A percentile compares a stretch with the other conserved stretches of the same genome.
These are phyloP conservation scores for Apodemus agrarius DNA, from an alignment of 2,797 vertebrate species.

Conservation along the genomic window DNA sequence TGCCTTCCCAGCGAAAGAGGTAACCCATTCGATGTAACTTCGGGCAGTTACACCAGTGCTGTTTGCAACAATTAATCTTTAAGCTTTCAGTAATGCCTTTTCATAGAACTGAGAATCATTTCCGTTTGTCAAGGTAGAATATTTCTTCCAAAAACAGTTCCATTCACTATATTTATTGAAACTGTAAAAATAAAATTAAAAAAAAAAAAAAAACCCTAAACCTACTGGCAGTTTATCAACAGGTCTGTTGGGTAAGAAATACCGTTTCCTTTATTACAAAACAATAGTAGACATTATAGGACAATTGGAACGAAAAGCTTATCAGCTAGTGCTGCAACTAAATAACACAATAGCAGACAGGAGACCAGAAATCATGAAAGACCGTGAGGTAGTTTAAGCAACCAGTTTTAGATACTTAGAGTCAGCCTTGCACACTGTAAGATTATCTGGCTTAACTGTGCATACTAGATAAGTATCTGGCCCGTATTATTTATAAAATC, in stretches of 20 bases:
- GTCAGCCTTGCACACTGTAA: background rate
- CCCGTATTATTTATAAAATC: background rate
- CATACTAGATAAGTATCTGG: constrained; percentile 41
- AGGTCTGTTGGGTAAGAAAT: constrained; percentile 55
- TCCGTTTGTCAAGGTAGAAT: constrained; percentile 48
- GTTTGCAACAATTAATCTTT: constrained; percentile 39
- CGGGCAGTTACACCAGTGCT: too few relatives aligned
- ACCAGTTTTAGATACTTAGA: constrained; percentile 53
- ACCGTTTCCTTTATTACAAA: constrained; percentile 63
- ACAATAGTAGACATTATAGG: constrained; percentile 60
- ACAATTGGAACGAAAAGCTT: constrained; percentile 65
- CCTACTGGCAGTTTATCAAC: constrained; percentile 16
- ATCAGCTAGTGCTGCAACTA: constrained; percentile 51
- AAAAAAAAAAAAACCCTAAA: background rate
- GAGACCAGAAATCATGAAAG: constrained; percentile 67
- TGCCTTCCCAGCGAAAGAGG: too few relatives aligned
- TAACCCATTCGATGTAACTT: too few relatives aligned
- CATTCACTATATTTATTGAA: background rate
- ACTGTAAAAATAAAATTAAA: constrained; percentile 31
- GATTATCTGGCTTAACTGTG: constrained; percentile 6
- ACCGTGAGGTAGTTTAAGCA: constrained; percentile 55
- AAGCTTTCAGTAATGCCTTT: background rate
- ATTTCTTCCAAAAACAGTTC: constrained; percentile 10
- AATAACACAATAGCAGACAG: constrained; percentile 57
- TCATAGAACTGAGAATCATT: constrained; percentile 60